These are phyloP conservation scores for Alexandromys fortis DNA, from an alignment of 2,113 vertebrate species.

Conservation along the genomic window DNA sequence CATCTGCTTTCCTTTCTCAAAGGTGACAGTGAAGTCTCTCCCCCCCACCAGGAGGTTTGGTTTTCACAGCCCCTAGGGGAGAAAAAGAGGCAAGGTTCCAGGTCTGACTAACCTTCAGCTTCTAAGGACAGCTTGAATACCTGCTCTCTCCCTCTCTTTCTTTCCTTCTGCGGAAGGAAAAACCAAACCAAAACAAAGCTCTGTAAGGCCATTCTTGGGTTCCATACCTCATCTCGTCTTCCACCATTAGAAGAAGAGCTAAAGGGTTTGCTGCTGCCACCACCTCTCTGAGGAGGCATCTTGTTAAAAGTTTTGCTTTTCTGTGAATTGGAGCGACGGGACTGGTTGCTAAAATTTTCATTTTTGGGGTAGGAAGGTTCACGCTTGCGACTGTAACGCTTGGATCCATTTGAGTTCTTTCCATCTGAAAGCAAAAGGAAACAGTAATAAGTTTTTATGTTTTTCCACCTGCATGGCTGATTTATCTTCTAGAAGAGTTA, in stretches of 20 bases:
- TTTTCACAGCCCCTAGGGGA: not conserved
- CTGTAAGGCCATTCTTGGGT: slow-evolving; percentile 28
- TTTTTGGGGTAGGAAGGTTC: slow-evolving; percentile 95
- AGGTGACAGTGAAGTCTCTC: not conserved
- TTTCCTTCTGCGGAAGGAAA: not conserved
- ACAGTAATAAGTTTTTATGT: not conserved
- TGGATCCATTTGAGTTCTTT: slow-evolving; percentile 95
- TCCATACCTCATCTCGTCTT: slow-evolving; percentile 97
- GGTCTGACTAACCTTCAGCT: slow-evolving; percentile 5
- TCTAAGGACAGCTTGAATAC: not conserved
- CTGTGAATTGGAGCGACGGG: slow-evolving; percentile 97
- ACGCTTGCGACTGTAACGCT: slow-evolving; percentile 95
- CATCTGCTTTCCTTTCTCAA: slow-evolving; percentile 32
- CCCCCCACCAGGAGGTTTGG: slow-evolving; percentile 24
- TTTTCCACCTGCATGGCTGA: not conserved
- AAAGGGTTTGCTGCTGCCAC: slow-evolving; percentile 89
- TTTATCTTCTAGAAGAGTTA: not conserved
- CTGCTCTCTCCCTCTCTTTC: not conserved
- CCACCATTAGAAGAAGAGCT: slow-evolving; percentile 94
- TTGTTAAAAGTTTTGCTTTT: slow-evolving; percentile 99
- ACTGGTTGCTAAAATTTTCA: slow-evolving; percentile 92
- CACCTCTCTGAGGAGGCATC: slow-evolving; percentile 97
- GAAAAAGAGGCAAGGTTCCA: slow-evolving; percentile 22
- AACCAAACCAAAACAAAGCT: not conserved
- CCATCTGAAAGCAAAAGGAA: slow-evolving; percentile 88